Evolutionary conservation across 2,113 vertebrate species (phyloP).

Genomic region (Antechinus flavipes): DNA sequence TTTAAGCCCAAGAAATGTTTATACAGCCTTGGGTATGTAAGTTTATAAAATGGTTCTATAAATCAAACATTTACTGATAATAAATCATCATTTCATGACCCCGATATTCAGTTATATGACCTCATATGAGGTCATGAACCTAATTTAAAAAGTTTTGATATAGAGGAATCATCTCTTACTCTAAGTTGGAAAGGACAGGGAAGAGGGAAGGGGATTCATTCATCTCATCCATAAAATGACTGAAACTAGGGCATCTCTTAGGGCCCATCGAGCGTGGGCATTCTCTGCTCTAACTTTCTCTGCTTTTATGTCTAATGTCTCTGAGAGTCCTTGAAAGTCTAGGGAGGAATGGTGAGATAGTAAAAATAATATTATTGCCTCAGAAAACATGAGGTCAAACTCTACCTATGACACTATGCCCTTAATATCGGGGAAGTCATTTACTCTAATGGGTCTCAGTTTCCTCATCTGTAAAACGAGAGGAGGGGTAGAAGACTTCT

Average conservation of each 20-base stretch:
- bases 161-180: background rate
- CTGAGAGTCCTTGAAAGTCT: background rate
- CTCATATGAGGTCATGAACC: too few species aligned
- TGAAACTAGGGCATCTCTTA: fast-evolving
- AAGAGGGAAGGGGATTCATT: too few species aligned
- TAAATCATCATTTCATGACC: too few species aligned
- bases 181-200: background rate
- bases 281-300: background rate
- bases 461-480: conserved; percentile 6
- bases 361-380: background rate
- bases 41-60: too few species aligned
- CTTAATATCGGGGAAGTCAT: background rate
- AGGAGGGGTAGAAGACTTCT: background rate
- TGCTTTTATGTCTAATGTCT: too few species aligned
- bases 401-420: background rate
- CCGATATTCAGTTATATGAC: too few species aligned
- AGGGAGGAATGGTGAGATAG: background rate
- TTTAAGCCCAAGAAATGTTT: too few species aligned
- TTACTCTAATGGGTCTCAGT: background rate
- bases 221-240: background rate
- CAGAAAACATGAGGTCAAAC: background rate
- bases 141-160: too few species aligned
- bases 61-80: too few species aligned
- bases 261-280: background rate
- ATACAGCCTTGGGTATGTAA: too few species aligned